A percentile compares a stretch with the other conserved stretches of the same genome.
Evolutionary conservation across 2,797 vertebrate species (phyloP).

Genomic region (Loris lydekkerianus): DNA sequence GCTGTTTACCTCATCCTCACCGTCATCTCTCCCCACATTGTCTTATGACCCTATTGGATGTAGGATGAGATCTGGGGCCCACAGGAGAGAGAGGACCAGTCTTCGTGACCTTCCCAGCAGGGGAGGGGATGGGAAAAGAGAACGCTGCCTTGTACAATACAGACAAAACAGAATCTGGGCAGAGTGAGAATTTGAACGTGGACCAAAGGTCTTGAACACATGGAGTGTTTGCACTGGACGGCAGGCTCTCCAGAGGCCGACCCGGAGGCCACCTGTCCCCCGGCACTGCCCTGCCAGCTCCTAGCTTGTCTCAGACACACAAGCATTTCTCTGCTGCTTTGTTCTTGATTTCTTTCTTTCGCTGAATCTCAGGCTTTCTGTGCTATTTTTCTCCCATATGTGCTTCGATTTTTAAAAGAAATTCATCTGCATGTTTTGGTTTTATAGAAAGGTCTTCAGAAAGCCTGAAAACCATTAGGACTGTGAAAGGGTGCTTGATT

Average conservation of each 20-base stretch:
- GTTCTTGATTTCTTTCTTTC: constrained; percentile 54
- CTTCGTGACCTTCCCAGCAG: neutral
- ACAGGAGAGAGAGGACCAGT: neutral
- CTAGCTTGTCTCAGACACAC: constrained; percentile 3
- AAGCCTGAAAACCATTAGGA: constrained; percentile 77
- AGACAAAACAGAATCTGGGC: neutral
- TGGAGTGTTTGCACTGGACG: neutral
- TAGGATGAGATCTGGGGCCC: neutral
- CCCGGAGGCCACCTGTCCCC: neutral
- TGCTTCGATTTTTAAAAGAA: constrained; percentile 57
- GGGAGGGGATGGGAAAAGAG: neutral
- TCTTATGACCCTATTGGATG: neutral
- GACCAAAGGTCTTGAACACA: neutral
- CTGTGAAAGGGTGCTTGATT: constrained; percentile 75
- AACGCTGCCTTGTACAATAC: neutral
- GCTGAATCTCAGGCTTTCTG: constrained; percentile 48
- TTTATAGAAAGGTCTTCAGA: constrained; percentile 63
- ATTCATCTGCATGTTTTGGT: constrained; percentile 38
- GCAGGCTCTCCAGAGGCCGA: neutral
- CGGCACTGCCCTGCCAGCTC: neutral
- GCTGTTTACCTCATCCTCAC: neutral
- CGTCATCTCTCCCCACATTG: neutral
- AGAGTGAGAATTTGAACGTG: neutral
- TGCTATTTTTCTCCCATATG: constrained; percentile 65
- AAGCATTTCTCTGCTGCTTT: neutral